Evolutionary conservation across 2,888 invertebrate genomes (phyloP).

Genomic region (Ornithoptera priamus): DNA sequence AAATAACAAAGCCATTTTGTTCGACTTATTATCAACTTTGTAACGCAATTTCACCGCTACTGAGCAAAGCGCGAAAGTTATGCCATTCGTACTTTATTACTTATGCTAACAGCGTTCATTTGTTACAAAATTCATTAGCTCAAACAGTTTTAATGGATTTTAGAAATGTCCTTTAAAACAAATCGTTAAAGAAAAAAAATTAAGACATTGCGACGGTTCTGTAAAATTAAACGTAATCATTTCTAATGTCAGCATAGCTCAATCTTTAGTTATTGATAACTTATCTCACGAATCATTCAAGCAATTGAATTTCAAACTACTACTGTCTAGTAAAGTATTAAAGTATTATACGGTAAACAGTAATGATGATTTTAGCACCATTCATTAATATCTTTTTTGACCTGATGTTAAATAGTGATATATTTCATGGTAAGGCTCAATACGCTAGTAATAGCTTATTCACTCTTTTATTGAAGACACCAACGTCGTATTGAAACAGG

Average conservation of each 20-base stretch:
- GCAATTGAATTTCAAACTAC: too few relatives aligned
- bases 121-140: conserved; percentile 10
- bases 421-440: too few relatives aligned
- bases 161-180: neutral
- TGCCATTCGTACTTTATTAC: conserved; percentile 4
- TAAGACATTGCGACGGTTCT: neutral
- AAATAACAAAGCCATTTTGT: conserved; percentile 11
- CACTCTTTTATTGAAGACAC: too few relatives aligned
- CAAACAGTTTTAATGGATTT: neutral
- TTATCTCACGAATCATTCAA: neutral
- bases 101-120: conserved; percentile 14
- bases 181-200: neutral
- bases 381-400: too few relatives aligned
- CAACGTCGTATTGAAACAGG: too few relatives aligned
- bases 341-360: too few relatives aligned
- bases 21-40: conserved; percentile 18
- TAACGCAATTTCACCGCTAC: conserved; percentile 12
- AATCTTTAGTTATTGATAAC: neutral
- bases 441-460: too few relatives aligned
- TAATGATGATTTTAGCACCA: too few relatives aligned
- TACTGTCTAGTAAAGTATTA: too few relatives aligned
- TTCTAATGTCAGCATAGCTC: neutral
- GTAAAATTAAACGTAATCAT: neutral
- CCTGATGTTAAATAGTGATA: too few relatives aligned
- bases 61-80: conserved; percentile 8